phyloP scores from a whole-genome alignment of 2,797 vertebrate species.

The Anguilla marmorata region DNA sequence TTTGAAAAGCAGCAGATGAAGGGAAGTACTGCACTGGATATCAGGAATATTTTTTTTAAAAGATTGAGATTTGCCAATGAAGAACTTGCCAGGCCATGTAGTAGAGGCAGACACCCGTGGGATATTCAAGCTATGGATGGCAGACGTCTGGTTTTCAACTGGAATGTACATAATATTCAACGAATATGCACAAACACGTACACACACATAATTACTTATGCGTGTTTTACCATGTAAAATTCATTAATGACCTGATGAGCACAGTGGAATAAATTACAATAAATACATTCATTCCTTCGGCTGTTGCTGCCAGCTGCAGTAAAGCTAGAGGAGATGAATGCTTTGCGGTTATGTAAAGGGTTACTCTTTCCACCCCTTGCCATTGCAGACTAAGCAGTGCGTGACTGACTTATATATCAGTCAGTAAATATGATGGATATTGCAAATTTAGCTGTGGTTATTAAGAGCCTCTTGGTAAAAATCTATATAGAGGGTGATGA shows the following conservation, averaged over 20 bases:
- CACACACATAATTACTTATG: neutral
- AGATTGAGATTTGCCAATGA: too few relatives aligned
- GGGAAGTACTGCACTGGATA: neutral
- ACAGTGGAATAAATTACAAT: neutral
- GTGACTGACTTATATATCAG: neutral
- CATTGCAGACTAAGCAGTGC: neutral
- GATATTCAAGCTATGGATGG: too few relatives aligned
- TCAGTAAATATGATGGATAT: slow-evolving; percentile 1
- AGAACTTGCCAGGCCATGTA: too few relatives aligned
- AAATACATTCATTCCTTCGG: neutral
- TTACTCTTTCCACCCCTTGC: neutral
- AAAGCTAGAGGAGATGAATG: neutral
- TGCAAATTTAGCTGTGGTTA: neutral
- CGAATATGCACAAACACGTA: neutral
- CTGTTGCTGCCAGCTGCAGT: neutral
- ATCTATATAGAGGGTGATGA: neutral
- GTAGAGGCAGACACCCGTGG: too few relatives aligned
- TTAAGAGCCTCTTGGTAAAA: neutral
- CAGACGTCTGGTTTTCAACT: too few relatives aligned
- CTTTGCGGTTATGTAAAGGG: neutral
- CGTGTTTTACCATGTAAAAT: neutral
- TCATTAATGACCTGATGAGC: neutral
- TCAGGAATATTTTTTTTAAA: too few relatives aligned
- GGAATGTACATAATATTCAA: neutral
- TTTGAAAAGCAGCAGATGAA: neutral